Base-by-base conservation (phyloP, 2,888 invertebrate species). In the Branchipolynoe longqiensis region DNA sequence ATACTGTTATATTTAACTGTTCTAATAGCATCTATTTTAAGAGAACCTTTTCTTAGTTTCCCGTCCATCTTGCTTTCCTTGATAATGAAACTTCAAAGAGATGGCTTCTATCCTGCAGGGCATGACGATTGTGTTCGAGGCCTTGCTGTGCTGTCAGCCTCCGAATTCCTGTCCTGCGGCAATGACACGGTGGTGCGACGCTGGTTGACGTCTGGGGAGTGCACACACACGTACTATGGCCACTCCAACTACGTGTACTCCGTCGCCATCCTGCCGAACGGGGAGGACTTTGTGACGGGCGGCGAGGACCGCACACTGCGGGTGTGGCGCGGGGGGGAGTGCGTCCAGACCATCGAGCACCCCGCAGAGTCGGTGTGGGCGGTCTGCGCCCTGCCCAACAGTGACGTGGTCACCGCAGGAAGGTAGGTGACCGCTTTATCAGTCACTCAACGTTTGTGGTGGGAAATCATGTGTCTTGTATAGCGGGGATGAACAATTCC, bases 101-200 rank as follows among this genome's bases (percentile, higher is more conserved):
- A n/a, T n/a, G n/a, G n/a, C n/a, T n/a, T n/a, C n/a, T n/a, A n/a
- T n/a, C n/a, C n/a, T n/a, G 64, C 92, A 95, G 98, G 98, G 4
- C 99, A 99, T 93, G 96, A 96, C 0, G 99, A 99, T 92, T 98
- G 98, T 94, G 97, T 99, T 0, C 95, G 99, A 92, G 96, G 95
- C 36, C 92, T 99, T 41, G 95, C 96, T 0, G 95, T 96, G 0
- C 94, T 97, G 12, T 96, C 95, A 84, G 88, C 88, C 14, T 87
- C 88, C 18, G 95, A 96, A 64, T 97, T 99, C 93, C 94, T 98
- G 0, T 98, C 98, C 74, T 97, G 97, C 92, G 96, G 97, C 38
- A 99, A 99, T 94, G 99, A 99, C 95, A 97, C 97, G 0, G 95
- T 96, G 0, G 95, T 99, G 69, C 95, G 96, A 89, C 95, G 96